Evolutionary conservation across 2,888 invertebrate species (phyloP).

Genomic region (Gastrophysa polygoni): DNA sequence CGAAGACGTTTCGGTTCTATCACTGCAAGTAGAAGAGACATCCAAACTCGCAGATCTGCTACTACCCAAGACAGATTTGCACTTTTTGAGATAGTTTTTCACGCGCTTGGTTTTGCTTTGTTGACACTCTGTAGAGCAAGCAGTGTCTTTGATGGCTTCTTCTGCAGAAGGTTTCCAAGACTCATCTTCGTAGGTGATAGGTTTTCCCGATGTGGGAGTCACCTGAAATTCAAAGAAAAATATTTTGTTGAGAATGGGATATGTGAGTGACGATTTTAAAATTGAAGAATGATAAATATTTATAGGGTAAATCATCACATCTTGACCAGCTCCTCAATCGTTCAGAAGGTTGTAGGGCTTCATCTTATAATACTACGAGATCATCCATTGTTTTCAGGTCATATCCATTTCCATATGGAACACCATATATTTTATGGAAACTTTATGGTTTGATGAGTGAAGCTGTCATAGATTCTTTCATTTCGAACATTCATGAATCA

Average conservation of each 20-base stretch:
- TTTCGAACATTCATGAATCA: too few species aligned
- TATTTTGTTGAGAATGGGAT: background rate
- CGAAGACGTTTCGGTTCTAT: slow-evolving; percentile 39
- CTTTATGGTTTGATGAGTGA: too few species aligned
- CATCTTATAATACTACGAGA: too few species aligned
- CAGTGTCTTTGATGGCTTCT: slow-evolving; percentile 43
- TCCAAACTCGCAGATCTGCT: slow-evolving; percentile 39
- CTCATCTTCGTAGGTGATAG: slow-evolving; percentile 55
- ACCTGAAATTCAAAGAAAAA: slow-evolving; percentile 47
- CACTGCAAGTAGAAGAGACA: slow-evolving; percentile 27
- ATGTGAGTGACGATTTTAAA: too few species aligned
- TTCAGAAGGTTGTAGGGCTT: too few species aligned
- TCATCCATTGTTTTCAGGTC: too few species aligned
- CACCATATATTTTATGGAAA: too few species aligned
- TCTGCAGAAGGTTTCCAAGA: slow-evolving; percentile 55
- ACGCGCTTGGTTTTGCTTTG: slow-evolving; percentile 63
- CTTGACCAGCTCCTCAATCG: too few species aligned
- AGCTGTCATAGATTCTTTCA: too few species aligned
- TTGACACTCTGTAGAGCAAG: slow-evolving; percentile 56
- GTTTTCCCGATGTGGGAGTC: slow-evolving; percentile 54
- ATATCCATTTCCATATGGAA: too few species aligned
- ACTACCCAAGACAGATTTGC: slow-evolving; percentile 59
- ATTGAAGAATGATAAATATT: too few species aligned
- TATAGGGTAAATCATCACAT: too few species aligned
- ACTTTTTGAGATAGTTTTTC: slow-evolving; percentile 62